These are phyloP conservation scores for Hirtodrosophila cameraria DNA, from an alignment of 2,888 invertebrate genomes.

Conservation along the genomic window DNA sequence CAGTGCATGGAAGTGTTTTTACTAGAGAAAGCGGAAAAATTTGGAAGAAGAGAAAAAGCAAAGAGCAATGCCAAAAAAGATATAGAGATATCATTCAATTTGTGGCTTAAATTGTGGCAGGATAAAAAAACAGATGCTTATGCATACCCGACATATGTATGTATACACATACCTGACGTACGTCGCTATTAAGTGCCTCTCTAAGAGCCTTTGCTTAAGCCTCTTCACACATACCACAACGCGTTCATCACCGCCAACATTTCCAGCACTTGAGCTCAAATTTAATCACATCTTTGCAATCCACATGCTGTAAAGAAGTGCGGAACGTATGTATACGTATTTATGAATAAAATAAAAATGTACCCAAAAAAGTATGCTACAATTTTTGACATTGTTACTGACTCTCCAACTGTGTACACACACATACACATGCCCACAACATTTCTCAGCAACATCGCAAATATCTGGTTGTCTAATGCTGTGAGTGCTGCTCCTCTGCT, in stretches of 20 bases:
- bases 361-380: slow-evolving; percentile 50
- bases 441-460: background rate
- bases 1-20: too few species aligned
- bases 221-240: background rate
- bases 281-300: slow-evolving; percentile 17
- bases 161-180: too few species aligned
- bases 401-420: slow-evolving; percentile 20
- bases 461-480: background rate
- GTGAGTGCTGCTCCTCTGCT: slow-evolving; percentile 18
- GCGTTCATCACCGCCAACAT: background rate
- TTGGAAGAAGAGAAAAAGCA: too few species aligned
- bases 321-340: slow-evolving; percentile 16
- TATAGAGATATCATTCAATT: too few species aligned
- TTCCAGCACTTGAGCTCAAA: background rate
- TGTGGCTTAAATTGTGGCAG: too few species aligned
- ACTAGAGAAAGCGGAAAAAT: too few species aligned
- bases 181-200: too few species aligned
- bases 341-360: too few species aligned
- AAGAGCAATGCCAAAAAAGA: too few species aligned
- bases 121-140: too few species aligned
- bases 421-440: slow-evolving; percentile 1
- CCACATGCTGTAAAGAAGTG: too few species aligned
- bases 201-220: slow-evolving; percentile 18
- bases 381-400: slow-evolving; percentile 47
- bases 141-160: too few species aligned